Conservation (phyloP, 2,888 invertebrate species). For the Selenia dentaria region DNA sequence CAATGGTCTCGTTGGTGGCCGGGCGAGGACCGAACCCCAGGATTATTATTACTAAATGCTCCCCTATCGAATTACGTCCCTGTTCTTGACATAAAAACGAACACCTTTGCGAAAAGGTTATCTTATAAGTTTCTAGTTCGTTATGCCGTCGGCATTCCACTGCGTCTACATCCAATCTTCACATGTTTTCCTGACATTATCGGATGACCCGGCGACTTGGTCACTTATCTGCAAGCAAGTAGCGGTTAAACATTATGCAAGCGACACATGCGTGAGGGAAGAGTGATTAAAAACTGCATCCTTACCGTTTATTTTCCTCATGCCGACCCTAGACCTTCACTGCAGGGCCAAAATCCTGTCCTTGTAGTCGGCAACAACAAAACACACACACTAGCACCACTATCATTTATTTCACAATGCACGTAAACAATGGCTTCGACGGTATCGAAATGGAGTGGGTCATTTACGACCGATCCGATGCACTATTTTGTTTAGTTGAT, state of each 20-base stretch:
- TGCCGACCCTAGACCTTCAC: slow-evolving; percentile 74
- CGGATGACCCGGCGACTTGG: slow-evolving; percentile 52
- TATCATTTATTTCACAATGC: slow-evolving; percentile 61
- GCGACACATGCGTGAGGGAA: slow-evolving; percentile 22
- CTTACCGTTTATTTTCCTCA: slow-evolving; percentile 83
- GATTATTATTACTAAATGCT: slow-evolving; percentile 54
- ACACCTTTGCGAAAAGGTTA: slow-evolving; percentile 50
- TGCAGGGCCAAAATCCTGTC: slow-evolving; percentile 76
- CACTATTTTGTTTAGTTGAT: slow-evolving; percentile 63
- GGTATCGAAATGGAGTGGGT: slow-evolving; percentile 38
- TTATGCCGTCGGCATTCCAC: slow-evolving; percentile 31
- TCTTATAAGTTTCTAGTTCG: slow-evolving; percentile 38
- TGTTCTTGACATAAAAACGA: slow-evolving; percentile 52
- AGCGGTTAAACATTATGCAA: slow-evolving; percentile 31
- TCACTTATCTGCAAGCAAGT: slow-evolving; percentile 51
- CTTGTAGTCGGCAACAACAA: slow-evolving; percentile 71
- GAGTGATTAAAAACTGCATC: slow-evolving; percentile 30
- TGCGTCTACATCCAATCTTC: slow-evolving; percentile 35
- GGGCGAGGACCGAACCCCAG: slow-evolving; percentile 30
- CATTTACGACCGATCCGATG: slow-evolving; percentile 38
- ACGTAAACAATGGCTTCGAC: slow-evolving; percentile 47
- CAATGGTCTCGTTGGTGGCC: slow-evolving; percentile 32
- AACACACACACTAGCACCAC: slow-evolving; percentile 69
- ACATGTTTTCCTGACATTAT: slow-evolving; percentile 43
- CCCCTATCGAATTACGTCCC: slow-evolving; percentile 56